Evolutionary conservation across 2,888 invertebrate species (phyloP), one percentile per base, ranked within the genome.

Genomic region (Cosmopolites sordidus): DNA sequence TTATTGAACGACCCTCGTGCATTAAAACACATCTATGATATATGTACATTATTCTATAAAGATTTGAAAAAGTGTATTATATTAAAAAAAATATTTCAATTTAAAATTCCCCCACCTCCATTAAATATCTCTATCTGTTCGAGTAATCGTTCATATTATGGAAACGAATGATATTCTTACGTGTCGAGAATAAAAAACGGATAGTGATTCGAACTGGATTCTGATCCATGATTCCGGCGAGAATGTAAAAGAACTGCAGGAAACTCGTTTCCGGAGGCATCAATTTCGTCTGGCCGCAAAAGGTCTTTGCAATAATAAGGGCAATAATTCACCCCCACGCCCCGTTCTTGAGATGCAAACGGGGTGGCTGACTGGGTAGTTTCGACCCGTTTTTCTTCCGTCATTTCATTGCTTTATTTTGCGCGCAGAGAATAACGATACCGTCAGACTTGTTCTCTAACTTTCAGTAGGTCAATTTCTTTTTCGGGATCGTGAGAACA

Each of bases 241-340:
- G 33, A 43, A 44, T 51, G 27, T 54, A 55, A 58, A 57, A 55
- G 51, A 52, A 56, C 57, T 58, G 56, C 48, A 63, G 66, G 66
- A 66, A 69, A 67, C 69, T 72, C 71, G 71, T 71, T 71, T 71
- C 64, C 64, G 64, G 66, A 67, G 66, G 65, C 70, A 71, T 72
- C 64, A 67, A 70, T 72, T 71, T 72, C 71, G 68, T 69, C 69
- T 69, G 69, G 69, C 69, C 67, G 65, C 67, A 66, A 65, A 65
- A n/a, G 66, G 67, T 68, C 50, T 50, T 66, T 66, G 71, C 70
- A 72, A 71, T 71, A 72, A 71, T 72, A 72, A 71, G 64, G 67
- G 69, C 66, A 63, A 71, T 71, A 71, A 70, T 67, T 71, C 69
- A 71, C 59, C 66, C 61, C 62, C 61, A 33, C 61, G 62, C 66